Conservation (phyloP, 2,888 invertebrate genomes). For the Leptopilina syphax region DNA sequence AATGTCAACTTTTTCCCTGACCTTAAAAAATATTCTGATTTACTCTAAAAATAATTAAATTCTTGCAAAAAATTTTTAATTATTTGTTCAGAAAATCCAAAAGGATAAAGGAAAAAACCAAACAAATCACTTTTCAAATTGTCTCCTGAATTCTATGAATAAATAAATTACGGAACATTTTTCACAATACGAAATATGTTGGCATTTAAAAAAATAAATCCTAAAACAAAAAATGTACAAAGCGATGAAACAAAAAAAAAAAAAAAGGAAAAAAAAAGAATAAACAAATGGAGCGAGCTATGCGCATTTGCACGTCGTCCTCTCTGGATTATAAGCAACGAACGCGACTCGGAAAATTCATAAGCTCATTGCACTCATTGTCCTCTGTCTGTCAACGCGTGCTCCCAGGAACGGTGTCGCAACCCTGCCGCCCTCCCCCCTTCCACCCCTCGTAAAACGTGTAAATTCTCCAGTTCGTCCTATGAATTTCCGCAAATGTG, state of each 20-base stretch:
- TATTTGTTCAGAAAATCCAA: too few species aligned
- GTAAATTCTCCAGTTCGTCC: constrained; percentile 24
- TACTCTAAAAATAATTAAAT: too few species aligned
- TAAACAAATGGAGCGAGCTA: constrained; percentile 6
- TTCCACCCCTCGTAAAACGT: constrained; percentile 9
- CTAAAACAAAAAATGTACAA: not conserved
- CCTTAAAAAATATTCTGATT: too few species aligned
- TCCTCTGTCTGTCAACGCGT: constrained; percentile 34
- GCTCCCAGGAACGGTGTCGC: constrained; percentile 9
- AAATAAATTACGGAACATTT: not conserved
- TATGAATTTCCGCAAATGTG: constrained; percentile 28
- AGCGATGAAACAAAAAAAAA: not conserved
- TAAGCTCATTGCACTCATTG: constrained; percentile 35
- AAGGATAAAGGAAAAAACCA: not conserved
- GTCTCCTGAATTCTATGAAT: not conserved
- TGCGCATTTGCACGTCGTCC: constrained; percentile 24
- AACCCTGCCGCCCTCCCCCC: not conserved
- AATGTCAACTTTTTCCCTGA: too few species aligned
- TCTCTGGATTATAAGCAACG: constrained; percentile 1
- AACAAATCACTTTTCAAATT: too few species aligned
- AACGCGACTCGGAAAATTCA: constrained; percentile 20
- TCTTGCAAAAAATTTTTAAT: too few species aligned
- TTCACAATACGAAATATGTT: too few species aligned
- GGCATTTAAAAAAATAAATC: too few species aligned
- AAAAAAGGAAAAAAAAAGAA: not conserved